A percentile compares a stretch with the other conserved stretches of the same genome.
Evolutionary conservation across 1,140 invertebrate genomes (phyloP).

Genomic region (Saxidomus purpurata): DNA sequence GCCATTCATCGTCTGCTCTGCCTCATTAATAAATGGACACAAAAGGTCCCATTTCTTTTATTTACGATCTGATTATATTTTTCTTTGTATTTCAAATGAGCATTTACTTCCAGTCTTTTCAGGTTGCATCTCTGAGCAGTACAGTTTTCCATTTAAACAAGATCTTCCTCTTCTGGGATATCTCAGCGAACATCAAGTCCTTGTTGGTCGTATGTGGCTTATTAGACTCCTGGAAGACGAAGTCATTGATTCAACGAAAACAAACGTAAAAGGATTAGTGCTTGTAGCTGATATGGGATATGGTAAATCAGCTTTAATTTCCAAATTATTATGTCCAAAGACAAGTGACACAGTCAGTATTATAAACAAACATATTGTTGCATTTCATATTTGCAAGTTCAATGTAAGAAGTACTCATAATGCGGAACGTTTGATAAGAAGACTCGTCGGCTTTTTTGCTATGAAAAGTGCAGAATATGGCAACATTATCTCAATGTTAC

Average conservation of each 20-base stretch:
- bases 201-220: slow-evolving; percentile 30
- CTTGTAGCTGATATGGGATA: slow-evolving; percentile 38
- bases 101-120: too few species aligned
- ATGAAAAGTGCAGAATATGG: slow-evolving; percentile 53
- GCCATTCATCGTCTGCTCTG: too few species aligned
- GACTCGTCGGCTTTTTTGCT: slow-evolving; percentile 27
- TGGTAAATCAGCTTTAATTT: slow-evolving; percentile 46
- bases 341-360: neutral
- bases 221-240: neutral
- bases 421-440: slow-evolving; percentile 23
- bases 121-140: slow-evolving; percentile 28
- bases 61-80: too few species aligned
- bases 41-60: too few species aligned
- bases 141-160: slow-evolving; percentile 6
- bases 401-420: slow-evolving; percentile 18
- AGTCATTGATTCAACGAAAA: neutral
- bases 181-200: neutral
- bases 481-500: slow-evolving; percentile 31
- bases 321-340: slow-evolving; percentile 9
- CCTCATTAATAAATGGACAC: too few species aligned
- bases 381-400: slow-evolving; percentile 58
- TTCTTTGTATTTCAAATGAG: too few species aligned
- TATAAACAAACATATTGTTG: slow-evolving; percentile 40
- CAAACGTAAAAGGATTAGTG: neutral
- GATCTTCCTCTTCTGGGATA: slow-evolving; percentile 44